Evolutionary conservation across 2,888 invertebrate species (phyloP).

Genomic region (Lymantria monacha): DNA sequence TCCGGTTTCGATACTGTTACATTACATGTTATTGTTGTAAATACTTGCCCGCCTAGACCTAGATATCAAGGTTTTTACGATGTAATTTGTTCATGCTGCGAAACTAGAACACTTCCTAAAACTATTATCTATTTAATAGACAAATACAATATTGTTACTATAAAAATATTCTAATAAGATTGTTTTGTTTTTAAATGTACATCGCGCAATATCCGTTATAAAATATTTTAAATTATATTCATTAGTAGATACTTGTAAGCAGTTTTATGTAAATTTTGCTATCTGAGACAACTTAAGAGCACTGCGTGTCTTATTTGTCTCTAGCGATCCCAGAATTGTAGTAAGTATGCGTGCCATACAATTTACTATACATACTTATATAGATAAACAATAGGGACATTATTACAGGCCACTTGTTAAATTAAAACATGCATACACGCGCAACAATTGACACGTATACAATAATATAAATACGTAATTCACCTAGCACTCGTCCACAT

Average conservation of each 20-base stretch:
- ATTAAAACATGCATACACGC: too few relatives aligned
- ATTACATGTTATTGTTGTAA: conserved; percentile 31
- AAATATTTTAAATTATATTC: too few relatives aligned
- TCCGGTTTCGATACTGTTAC: conserved; percentile 27
- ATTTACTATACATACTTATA: not conserved
- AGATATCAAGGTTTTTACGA: conserved; percentile 37
- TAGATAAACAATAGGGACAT: not conserved
- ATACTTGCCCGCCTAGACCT: conserved; percentile 44
- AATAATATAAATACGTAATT: conserved; percentile 47
- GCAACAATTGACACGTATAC: conserved; percentile 28
- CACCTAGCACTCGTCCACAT: conserved; percentile 76
- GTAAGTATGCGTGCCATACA: too few relatives aligned
- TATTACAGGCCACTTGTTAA: not conserved
- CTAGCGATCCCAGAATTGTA: too few relatives aligned
- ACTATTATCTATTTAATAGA: not conserved
- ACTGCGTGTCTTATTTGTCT: too few relatives aligned
- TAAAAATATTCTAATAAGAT: too few relatives aligned
- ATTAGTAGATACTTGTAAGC: too few relatives aligned
- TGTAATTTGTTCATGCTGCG: conserved; percentile 16
- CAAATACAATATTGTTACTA: too few relatives aligned
- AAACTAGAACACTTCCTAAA: conserved; percentile 25
- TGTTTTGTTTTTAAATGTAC: too few relatives aligned
- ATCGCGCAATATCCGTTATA: too few relatives aligned
- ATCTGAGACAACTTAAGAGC: too few relatives aligned
- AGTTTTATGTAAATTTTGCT: too few relatives aligned